Evolutionary conservation across 2,888 invertebrate species (phyloP).

Genomic region (Anthoptus insignis): DNA sequence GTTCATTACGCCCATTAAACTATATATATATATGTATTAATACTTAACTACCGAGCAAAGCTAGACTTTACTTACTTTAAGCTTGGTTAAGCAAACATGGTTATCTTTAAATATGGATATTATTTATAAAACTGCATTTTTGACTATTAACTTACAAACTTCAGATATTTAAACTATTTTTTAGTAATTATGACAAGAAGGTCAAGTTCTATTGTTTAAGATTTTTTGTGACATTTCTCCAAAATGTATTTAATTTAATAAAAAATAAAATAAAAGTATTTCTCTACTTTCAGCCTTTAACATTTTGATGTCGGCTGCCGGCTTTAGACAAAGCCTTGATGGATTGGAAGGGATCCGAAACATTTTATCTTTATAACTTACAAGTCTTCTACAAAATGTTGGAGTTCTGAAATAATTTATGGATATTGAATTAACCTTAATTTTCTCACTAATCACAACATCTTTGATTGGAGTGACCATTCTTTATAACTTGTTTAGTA

Average conservation of each 20-base stretch:
- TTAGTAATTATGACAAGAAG: constrained; percentile 1
- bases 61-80: too few relatives aligned
- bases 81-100: too few relatives aligned
- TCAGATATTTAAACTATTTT: background rate
- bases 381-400: background rate
- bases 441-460: too few relatives aligned
- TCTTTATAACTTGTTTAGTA: too few relatives aligned
- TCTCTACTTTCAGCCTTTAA: constrained; percentile 33
- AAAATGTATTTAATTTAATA: constrained; percentile 6
- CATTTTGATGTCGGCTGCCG: constrained; percentile 50
- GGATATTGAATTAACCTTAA: too few relatives aligned
- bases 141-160: background rate
- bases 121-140: too few relatives aligned
- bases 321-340: constrained; percentile 44
- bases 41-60: too few relatives aligned
- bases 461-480: too few relatives aligned
- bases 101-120: too few relatives aligned
- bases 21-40: too few relatives aligned
- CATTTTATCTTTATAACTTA: constrained; percentile 13
- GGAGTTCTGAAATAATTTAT: too few relatives aligned
- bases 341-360: constrained; percentile 41
- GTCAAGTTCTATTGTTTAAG: background rate
- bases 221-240: constrained; percentile 4
- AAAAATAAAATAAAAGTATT: constrained; percentile 22
- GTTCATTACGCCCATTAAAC: too few relatives aligned